Base-by-base conservation (phyloP, 2,797 vertebrate species). In the Columba guinea region DNA sequence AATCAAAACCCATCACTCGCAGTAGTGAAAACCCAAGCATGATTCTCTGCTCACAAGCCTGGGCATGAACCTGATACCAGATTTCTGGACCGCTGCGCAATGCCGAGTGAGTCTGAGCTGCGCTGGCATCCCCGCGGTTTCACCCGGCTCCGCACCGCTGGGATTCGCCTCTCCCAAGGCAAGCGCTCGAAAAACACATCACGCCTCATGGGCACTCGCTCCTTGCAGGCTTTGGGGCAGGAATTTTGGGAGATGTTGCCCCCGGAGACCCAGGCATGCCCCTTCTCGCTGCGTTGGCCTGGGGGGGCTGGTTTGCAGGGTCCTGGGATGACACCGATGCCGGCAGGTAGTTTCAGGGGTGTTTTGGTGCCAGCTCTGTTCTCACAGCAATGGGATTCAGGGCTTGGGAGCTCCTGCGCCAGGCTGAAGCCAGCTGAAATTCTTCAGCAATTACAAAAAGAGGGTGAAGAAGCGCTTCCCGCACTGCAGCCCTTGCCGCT, bases 51-150 rank as follows among this genome's bases (percentile, higher is more conserved):
- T 6, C 69, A 35, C 96, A 96, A 94, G 96, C 89, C 95, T 0
- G 1, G 96, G 73, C 96, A 91, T 26, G 95, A 96, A n/a, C 76
- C 93, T 59, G 58, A 84, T 80, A 85, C 93, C 76, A 92, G 75
- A 48, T 92, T 95, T 92, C 94, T 82, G 94, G 95, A 94, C 90
- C 1, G 41, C 41, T 5, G 9, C 1, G 13, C 30, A 14, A 5
- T 19, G 82, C 92, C 80, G 13, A 10, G 73, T 71, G 35, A 90
- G 52, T 84, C 90, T 7, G 17, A 90, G 77, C 30, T 12, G 9
- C 8, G 5, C 89, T 95, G 95, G 77, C 96, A 84, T 81, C 81
- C 65, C 94, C 3, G 0, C 53, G 5, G 77, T 82, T 94, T 68
- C 90, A 86, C 84, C 84, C 65, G 0, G 81, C 85, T 76, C 90